phyloP scores from a whole-genome alignment of 2,888 invertebrate species.

The Anoncus sp. region DNA sequence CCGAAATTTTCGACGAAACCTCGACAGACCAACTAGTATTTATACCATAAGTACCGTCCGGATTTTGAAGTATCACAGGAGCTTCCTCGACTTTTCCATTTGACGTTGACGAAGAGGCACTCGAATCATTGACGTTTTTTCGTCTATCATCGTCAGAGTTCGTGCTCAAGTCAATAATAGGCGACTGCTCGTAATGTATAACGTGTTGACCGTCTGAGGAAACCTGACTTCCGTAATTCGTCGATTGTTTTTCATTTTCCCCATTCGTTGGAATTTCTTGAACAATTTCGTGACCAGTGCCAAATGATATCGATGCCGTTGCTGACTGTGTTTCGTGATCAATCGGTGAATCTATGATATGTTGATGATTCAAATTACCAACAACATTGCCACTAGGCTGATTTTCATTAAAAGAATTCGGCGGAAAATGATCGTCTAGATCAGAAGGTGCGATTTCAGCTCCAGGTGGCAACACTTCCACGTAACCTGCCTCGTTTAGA shows the following conservation, averaged over 20 bases:
- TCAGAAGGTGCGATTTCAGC: slow-evolving; percentile 55
- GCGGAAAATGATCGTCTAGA: slow-evolving; percentile 42
- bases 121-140: slow-evolving; percentile 60
- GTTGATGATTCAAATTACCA: slow-evolving; percentile 36
- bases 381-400: slow-evolving; percentile 38
- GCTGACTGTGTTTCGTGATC: slow-evolving; percentile 39
- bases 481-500: slow-evolving; percentile 59
- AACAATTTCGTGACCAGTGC: slow-evolving; percentile 17
- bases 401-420: slow-evolving; percentile 30
- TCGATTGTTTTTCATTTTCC: slow-evolving; percentile 37
- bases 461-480: slow-evolving; percentile 75
- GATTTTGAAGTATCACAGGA: slow-evolving; percentile 63
- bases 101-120: slow-evolving; percentile 55
- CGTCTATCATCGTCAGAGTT: slow-evolving; percentile 36
- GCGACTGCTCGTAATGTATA: slow-evolving; percentile 88
- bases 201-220: slow-evolving; percentile 65
- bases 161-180: slow-evolving; percentile 86
- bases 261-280: slow-evolving; percentile 24
- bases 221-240: slow-evolving; percentile 50
- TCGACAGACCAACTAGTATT: slow-evolving; percentile 54
- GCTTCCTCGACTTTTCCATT: slow-evolving; percentile 49
- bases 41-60: slow-evolving; percentile 65
- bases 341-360: slow-evolving; percentile 45
- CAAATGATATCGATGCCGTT: slow-evolving; percentile 3
- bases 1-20: slow-evolving; percentile 36